Evolutionary conservation across 2,113 vertebrate species (phyloP), one percentile per base, ranked within the genome.

Genomic region (Sceloporus undulatus): DNA sequence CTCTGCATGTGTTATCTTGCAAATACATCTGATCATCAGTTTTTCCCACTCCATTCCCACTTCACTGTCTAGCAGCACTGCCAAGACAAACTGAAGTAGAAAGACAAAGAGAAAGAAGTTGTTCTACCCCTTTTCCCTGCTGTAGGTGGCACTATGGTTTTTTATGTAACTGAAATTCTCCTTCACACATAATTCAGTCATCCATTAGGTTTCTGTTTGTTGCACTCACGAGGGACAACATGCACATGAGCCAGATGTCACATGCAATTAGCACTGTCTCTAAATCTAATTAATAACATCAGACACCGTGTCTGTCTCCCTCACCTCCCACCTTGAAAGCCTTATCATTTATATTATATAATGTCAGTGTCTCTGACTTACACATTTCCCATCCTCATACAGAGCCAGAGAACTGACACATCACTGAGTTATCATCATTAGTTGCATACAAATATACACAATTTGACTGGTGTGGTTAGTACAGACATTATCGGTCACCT

Each of bases 271-370:
- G 48, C 16, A 78, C 54, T 92, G 79, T 89, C 88, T 87, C 85
- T 70, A 29, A 62, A 59, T 70, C 14, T 73, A 94, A 84, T 92
- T 92, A 90, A 92, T 95, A 90, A 91, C 27, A 91, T 94, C 52
- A 84, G 92, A 94, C 88, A 93, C 56, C 52, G 91, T 90, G 89
- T 89, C 88, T 88, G 85, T 91, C 88, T 91, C 92, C 85, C 80
- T 91, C 78, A 92, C 84, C 71, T 89, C 90, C 75, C 42, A 81
- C 73, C 38, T 87, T 84, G 83, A 80, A 70, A 76, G 29, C 66
- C n/a, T 78, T 85, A 91, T 90, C 87, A 73, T 88, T 93, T 91
- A 88, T 85, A 88, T 14, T 34, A 75, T 38, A 54, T 78, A 89
- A 88, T 40, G 38, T 29, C 80, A 40, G 68, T 89, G 89, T 79